phyloP scores from a whole-genome alignment of 2,113 vertebrate genomes.

The Cavia porcellus region DNA sequence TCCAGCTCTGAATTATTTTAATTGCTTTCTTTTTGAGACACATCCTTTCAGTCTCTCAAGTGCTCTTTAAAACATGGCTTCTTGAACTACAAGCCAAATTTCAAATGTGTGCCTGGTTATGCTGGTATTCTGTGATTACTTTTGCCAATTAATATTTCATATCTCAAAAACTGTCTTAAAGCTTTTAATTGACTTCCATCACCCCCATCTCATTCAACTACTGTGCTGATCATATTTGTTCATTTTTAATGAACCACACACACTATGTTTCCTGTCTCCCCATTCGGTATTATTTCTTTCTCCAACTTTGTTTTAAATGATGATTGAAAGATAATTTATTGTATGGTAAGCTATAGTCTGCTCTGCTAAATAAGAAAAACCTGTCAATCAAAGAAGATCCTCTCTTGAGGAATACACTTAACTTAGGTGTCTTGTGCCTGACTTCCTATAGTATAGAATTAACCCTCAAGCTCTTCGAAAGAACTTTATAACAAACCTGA shows the following conservation, averaged over 20 bases:
- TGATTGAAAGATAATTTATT: slow-evolving; percentile 66
- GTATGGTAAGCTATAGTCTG: slow-evolving; percentile 34
- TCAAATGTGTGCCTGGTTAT: slow-evolving; percentile 57
- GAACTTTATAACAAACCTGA: slow-evolving; percentile 1
- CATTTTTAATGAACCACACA: slow-evolving; percentile 59
- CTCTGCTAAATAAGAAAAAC: slow-evolving; percentile 66
- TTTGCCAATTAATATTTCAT: slow-evolving; percentile 76
- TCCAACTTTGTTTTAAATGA: slow-evolving; percentile 75
- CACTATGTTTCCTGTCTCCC: not conserved
- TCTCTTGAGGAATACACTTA: slow-evolving; percentile 51
- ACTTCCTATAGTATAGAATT: not conserved
- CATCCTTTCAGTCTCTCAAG: slow-evolving; percentile 73
- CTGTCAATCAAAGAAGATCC: slow-evolving; percentile 38
- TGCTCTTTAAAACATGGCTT: slow-evolving; percentile 72
- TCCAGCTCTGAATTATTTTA: slow-evolving; percentile 71
- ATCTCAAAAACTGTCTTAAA: slow-evolving; percentile 72
- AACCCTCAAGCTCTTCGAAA: not conserved
- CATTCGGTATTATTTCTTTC: slow-evolving; percentile 34
- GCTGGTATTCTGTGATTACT: slow-evolving; percentile 32
- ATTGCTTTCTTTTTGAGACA: slow-evolving; percentile 77
- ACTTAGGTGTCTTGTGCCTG: slow-evolving; percentile 17
- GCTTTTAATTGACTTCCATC: slow-evolving; percentile 80
- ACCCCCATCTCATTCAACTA: slow-evolving; percentile 66
- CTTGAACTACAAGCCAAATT: slow-evolving; percentile 77
- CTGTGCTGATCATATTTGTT: slow-evolving; percentile 11